A percentile compares a stretch with the other conserved stretches of the same genome.
phyloP scores from a whole-genome alignment of 2,113 vertebrate genomes.

The Malurus melanocephalus region DNA sequence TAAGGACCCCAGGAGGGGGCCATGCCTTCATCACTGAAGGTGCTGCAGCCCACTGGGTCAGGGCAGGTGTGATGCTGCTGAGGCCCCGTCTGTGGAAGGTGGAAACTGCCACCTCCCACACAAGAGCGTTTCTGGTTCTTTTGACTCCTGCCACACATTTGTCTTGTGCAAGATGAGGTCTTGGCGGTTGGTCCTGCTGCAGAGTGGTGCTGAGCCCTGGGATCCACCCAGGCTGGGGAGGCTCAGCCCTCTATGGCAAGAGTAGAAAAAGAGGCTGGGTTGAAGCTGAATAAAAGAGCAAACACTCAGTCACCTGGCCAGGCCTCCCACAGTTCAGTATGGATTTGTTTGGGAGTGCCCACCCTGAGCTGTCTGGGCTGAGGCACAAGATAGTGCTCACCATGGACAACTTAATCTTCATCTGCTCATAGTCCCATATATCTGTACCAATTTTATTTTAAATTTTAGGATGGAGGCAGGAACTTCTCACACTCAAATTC shows the following conservation, averaged over 20 bases:
- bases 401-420: background rate
- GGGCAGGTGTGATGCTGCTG: fast-evolving
- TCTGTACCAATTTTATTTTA: background rate
- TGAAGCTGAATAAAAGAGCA: background rate
- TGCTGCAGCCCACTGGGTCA: background rate
- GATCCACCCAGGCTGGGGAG: background rate
- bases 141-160: background rate
- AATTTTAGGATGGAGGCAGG: background rate
- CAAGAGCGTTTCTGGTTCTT: background rate
- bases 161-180: background rate
- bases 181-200: background rate
- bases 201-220: background rate
- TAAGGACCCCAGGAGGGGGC: background rate
- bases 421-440: background rate
- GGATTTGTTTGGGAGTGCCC: background rate
- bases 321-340: background rate
- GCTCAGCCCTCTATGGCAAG: background rate
- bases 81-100: background rate
- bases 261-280: background rate
- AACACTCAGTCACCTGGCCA: fast-evolving
- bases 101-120: background rate
- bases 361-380: background rate
- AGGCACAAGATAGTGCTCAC: background rate
- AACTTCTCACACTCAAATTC: background rate
- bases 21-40: fast-evolving